A percentile compares a stretch with the other conserved stretches of the same genome.
Conservation (phyloP, 1,140 invertebrate species). For the Triops cancriformis region DNA sequence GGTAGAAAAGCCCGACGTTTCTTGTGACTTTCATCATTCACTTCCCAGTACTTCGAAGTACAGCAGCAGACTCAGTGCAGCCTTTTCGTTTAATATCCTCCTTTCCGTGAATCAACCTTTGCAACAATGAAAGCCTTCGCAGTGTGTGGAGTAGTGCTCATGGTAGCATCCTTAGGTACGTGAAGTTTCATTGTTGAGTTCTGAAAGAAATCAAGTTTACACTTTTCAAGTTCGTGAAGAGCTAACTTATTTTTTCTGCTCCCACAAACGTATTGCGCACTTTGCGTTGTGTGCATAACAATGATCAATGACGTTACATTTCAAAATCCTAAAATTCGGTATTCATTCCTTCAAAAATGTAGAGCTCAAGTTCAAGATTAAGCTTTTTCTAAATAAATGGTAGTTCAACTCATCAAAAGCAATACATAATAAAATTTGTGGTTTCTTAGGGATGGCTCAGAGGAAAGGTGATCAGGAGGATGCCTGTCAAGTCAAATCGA, state of each 20-base stretch:
- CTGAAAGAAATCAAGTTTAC: no score
- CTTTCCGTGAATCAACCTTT: background rate
- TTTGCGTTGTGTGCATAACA: no score
- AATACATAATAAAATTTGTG: no score
- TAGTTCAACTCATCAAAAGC: no score
- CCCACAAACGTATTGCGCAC: no score
- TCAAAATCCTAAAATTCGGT: no score
- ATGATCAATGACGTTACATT: no score
- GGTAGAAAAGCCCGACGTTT: constrained; percentile 3
- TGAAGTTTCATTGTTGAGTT: background rate
- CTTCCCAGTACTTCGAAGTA: background rate
- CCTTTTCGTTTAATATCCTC: background rate
- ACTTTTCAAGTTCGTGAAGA: no score
- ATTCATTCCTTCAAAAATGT: no score
- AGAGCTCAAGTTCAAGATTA: no score
- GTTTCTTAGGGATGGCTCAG: constrained; percentile 34
- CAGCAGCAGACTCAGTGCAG: background rate
- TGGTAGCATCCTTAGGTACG: background rate
- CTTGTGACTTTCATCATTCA: constrained; percentile 7
- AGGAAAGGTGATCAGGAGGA: constrained; percentile 52
- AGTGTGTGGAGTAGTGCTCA: constrained; percentile 13
- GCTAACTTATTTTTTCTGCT: no score
- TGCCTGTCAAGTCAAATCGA: constrained; percentile 63
- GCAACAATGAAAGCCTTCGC: constrained; percentile 2
- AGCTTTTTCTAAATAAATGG: no score